Conservation (phyloP, 2,797 vertebrate genomes). For the Iguana delicatissima region DNA sequence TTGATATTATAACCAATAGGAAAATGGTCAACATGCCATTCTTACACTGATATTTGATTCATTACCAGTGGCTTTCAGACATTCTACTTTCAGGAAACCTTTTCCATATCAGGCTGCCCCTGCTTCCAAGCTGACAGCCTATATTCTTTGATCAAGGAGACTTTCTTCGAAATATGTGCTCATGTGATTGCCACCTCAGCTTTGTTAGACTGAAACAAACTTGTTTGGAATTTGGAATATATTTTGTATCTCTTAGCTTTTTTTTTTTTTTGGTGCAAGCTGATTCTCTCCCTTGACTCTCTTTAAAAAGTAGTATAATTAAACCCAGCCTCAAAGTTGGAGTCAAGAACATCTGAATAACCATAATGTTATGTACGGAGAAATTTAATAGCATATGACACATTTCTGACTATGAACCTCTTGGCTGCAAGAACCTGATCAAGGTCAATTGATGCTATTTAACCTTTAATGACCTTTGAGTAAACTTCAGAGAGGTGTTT, state of each 20-base stretch:
- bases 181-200: not conserved
- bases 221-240: not conserved
- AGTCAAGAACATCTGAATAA: constrained; percentile 39
- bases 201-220: not conserved
- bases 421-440: not conserved
- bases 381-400: constrained; percentile 22
- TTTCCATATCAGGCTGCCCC: too few species aligned
- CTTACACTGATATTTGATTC: not conserved
- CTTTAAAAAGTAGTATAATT: constrained; percentile 39
- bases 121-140: not conserved
- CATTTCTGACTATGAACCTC: constrained; percentile 38
- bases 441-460: constrained; percentile 16
- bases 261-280: not conserved
- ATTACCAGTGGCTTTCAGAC: not conserved
- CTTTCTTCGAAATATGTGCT: not conserved
- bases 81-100: not conserved
- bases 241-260: constrained; percentile 1
- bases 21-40: not conserved
- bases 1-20: not conserved
- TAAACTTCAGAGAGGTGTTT: not conserved
- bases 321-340: constrained; percentile 42
- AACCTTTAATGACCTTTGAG: not conserved
- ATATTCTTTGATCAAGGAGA: not conserved
- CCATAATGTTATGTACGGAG: constrained; percentile 27
- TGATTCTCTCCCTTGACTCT: not conserved